phyloP scores from a whole-genome alignment of 2,113 vertebrate species.

The Sphyrna mokarran region DNA sequence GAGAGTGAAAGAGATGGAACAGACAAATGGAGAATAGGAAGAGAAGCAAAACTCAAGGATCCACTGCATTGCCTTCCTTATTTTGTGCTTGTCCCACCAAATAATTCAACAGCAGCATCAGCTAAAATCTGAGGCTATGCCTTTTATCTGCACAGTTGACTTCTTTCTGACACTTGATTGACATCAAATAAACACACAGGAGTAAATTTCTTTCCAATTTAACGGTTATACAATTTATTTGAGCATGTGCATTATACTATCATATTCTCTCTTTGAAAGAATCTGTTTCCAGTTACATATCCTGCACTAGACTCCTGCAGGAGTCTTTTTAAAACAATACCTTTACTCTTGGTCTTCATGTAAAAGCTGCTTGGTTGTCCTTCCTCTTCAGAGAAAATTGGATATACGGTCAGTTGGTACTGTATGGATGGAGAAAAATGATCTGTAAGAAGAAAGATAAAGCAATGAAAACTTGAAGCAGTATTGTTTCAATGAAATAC shows the following conservation, averaged over 20 bases:
- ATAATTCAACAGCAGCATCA: background rate
- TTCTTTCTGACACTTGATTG: background rate
- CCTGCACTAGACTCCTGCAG: background rate
- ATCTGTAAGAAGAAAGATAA: background rate
- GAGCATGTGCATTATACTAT: background rate
- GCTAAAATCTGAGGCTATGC: background rate
- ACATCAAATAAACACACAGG: background rate
- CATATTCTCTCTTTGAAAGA: background rate
- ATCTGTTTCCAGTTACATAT: background rate
- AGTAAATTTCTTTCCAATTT: background rate
- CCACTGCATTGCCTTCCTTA: background rate
- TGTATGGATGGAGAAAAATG: slow-evolving; percentile 18
- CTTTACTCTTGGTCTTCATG: background rate
- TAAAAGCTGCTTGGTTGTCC: background rate
- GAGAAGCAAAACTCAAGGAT: background rate
- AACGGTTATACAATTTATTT: background rate
- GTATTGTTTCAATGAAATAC: background rate
- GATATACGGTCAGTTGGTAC: slow-evolving; percentile 19
- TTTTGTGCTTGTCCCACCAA: background rate
- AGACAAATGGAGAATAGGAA: background rate
- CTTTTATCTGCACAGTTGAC: background rate
- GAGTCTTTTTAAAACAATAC: background rate
- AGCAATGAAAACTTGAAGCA: background rate
- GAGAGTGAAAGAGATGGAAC: background rate
- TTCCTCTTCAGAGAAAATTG: background rate